Conservation (phyloP, 37 sponge, comb jelly and placozoan genomes). For the Cliona cf. orientalis region DNA sequence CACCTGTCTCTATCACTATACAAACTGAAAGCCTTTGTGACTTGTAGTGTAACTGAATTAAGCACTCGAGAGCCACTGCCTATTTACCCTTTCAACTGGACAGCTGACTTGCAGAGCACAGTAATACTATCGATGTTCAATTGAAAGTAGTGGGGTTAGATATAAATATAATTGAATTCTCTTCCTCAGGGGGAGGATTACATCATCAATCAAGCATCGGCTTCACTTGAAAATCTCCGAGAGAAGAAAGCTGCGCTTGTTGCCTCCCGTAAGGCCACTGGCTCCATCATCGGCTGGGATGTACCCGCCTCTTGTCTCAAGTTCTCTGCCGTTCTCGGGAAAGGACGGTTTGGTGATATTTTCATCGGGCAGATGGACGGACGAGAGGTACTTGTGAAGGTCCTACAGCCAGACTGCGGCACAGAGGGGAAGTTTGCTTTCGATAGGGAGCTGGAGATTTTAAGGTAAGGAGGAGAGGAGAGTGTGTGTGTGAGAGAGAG, state of each 20-base stretch:
- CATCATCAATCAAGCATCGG: conserved; percentile 1
- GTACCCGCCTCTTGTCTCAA: conserved; percentile 60
- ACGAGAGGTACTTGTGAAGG: conserved; percentile 74
- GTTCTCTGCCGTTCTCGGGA: conserved; percentile 60
- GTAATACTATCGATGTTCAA: too few species aligned
- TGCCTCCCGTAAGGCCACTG: conserved; percentile 26
- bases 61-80: too few species aligned
- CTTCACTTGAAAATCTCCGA: conserved; percentile 10
- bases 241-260: conserved; percentile 40
- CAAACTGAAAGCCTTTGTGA: too few species aligned
- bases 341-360: conserved; percentile 78
- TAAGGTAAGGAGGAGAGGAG: too few species aligned
- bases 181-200: conserved; percentile 41
- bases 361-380: conserved; percentile 73
- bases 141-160: too few species aligned
- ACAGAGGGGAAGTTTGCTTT: conserved; percentile 58
- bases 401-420: conserved; percentile 74
- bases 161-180: not conserved
- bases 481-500: too few species aligned
- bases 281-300: conserved; percentile 70
- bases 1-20: too few species aligned
- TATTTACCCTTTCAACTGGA: too few species aligned
- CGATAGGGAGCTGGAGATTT: conserved; percentile 75
- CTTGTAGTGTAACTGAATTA: too few species aligned
- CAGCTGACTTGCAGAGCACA: too few species aligned